Evolutionary conservation across 2,113 vertebrate species (phyloP), one percentile per base, ranked within the genome.

Genomic region (Regulus satrapa): DNA sequence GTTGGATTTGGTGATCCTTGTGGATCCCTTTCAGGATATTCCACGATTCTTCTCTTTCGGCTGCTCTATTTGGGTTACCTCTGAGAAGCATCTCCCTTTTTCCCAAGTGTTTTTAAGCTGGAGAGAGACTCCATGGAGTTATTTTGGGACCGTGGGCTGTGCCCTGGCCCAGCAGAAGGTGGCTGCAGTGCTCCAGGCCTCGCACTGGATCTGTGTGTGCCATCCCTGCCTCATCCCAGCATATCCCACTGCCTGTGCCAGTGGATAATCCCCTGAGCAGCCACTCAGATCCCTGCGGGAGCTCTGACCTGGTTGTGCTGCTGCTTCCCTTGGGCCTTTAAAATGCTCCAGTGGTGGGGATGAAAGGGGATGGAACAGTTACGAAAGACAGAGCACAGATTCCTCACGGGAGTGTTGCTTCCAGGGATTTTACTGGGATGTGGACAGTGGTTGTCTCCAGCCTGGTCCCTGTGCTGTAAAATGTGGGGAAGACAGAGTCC

Each of bases 381-480:
- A 0, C 2, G 3, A 32, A 7, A 4, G 13, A 2, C 4, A 10
- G 52, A 41, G 66, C 51, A 3, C 10, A 3, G 40, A 7, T 26
- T 40, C 36, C 43, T 67, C 25, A 11, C 0, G 0, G 40, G 28
- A 32, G 12, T 6, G 0, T 36, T 4, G 8, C 11, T 55, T 34
- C 10, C 55, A 34, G 48, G 49, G 48, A 24, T 62, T 62, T 62
- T 55, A 0, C 16, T 46, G 85, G 31, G 5, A 6, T 36, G 25
- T 5, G 23, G 14, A 6, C 16, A 1, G 10, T 29, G 31, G 4
- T 8, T 38, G 12, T 14, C 9, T 20, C 32, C 20, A 26, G 12
- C 20, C 52, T 48, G 20, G 7, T 67, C 48, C 34, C 38, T 38
- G 54, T 38, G 36, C 38, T 18, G 7, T 61, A 28, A 52, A 68